These are phyloP conservation scores for Thripadectes ignobilis DNA, from an alignment of 2,797 vertebrate genomes.

Conservation along the genomic window DNA sequence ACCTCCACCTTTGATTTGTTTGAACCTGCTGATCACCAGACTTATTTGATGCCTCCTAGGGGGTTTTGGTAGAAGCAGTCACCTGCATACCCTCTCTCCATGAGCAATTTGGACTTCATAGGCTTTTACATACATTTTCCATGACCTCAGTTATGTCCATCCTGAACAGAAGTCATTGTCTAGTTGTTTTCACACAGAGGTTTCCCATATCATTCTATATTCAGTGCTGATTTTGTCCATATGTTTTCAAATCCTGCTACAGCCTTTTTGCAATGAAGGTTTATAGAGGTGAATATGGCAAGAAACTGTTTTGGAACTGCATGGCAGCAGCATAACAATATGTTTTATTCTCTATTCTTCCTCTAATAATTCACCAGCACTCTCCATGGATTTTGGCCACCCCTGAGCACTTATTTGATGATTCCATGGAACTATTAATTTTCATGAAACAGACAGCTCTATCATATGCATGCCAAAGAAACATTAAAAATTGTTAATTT, in stretches of 20 bases:
- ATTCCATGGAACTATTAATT: not conserved
- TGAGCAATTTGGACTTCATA: not conserved
- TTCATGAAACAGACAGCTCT: not conserved
- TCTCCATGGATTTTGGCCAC: not conserved
- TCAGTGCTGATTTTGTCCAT: not conserved
- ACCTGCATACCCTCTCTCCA: not conserved
- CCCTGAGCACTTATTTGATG: not conserved
- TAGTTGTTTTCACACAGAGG: not conserved
- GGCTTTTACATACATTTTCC: not conserved
- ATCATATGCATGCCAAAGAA: not conserved
- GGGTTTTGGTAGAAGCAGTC: rapidly evolving
- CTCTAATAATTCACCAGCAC: not conserved
- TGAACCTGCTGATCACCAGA: not conserved
- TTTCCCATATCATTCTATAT: not conserved
- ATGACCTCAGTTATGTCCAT: not conserved
- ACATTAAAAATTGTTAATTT: not conserved
- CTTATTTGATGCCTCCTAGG: not conserved
- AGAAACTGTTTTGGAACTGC: not conserved
- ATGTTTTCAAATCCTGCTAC: not conserved
- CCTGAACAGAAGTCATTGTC: not conserved
- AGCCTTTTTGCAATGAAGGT: not conserved
- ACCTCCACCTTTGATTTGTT: not conserved
- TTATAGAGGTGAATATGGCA: not conserved
- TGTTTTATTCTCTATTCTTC: not conserved
- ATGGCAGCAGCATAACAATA: not conserved